Percentiles rank a stretch among this genome's conserved stretches.
Evolutionary conservation across 2,888 invertebrate genomes (phyloP).

Genomic region (Dusona sp.): DNA sequence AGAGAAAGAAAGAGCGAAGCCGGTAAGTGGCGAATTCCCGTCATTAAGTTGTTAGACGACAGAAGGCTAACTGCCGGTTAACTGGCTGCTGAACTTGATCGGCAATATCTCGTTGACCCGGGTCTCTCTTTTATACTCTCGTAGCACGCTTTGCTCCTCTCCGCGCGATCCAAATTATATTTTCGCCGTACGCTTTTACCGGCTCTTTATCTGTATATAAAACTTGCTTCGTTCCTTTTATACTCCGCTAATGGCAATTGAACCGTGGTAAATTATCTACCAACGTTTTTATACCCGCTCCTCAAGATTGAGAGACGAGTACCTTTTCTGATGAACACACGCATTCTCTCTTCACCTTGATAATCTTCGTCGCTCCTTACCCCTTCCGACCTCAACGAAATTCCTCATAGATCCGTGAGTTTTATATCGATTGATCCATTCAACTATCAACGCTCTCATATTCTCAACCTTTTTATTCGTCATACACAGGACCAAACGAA

Average conservation of each 20-base stretch:
- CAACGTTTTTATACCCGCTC: conserved; percentile 39
- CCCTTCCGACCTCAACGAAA: conserved; percentile 31
- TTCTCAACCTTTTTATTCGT: no score
- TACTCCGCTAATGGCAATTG: conserved; percentile 61
- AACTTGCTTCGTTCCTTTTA: not conserved
- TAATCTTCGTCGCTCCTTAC: not conserved
- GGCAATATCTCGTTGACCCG: conserved; percentile 77
- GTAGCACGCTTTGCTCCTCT: conserved; percentile 23
- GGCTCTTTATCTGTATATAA: not conserved
- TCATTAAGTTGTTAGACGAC: conserved; percentile 83
- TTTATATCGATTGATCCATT: conserved; percentile 5
- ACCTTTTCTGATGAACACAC: conserved; percentile 14
- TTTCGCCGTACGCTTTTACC: conserved; percentile 54
- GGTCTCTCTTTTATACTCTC: conserved; percentile 33
- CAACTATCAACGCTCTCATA: conserved; percentile 11
- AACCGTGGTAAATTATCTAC: conserved; percentile 55
- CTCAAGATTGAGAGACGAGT: conserved; percentile 16
- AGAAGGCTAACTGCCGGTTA: conserved; percentile 78
- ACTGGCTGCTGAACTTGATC: conserved; percentile 82
- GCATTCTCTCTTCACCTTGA: not conserved
- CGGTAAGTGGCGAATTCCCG: conserved; percentile 82
- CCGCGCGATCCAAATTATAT: conserved; percentile 70
- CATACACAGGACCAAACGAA: not conserved
- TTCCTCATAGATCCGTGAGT: conserved; percentile 51
- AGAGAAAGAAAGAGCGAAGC: conserved; percentile 41